Conservation (phyloP, 2,797 vertebrate species). For the Cossypha dichroa region DNA sequence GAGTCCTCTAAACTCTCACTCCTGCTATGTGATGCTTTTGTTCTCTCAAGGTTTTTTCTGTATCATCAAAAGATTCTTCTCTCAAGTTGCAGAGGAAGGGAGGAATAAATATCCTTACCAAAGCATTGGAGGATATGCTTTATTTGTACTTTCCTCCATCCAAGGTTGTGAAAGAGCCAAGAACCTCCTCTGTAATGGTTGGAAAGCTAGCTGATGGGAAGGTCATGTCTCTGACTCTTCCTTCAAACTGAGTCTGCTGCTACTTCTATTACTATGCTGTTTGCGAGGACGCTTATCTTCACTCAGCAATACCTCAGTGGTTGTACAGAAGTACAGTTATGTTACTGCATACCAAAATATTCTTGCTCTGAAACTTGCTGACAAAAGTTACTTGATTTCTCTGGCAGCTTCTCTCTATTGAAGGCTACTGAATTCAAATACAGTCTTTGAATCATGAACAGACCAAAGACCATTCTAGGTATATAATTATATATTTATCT, state of each 20-base stretch:
- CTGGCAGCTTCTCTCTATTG: not conserved
- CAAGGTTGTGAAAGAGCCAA: not conserved
- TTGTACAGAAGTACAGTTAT: not conserved
- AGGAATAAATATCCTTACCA: not conserved
- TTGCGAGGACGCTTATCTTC: not conserved
- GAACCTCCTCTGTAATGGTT: not conserved
- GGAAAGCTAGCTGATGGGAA: not conserved
- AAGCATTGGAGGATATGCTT: not conserved
- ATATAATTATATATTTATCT: not conserved
- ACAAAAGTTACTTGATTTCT: slow-evolving; percentile 18
- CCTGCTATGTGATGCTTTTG: not conserved
- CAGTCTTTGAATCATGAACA: not conserved
- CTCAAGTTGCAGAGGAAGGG: not conserved
- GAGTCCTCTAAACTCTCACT: not conserved
- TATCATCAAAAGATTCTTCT: not conserved
- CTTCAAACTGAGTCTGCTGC: not conserved
- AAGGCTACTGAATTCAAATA: not conserved
- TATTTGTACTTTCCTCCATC: not conserved
- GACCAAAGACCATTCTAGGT: not conserved
- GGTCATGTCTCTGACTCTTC: not conserved
- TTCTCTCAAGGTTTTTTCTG: not conserved
- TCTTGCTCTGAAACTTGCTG: slow-evolving; percentile 18
- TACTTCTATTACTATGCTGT: not conserved
- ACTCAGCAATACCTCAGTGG: not conserved
- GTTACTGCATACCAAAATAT: slow-evolving; percentile 21